Evolutionary conservation across 2,113 vertebrate genomes (phyloP), one percentile per base, ranked within the genome.

Genomic region (Australoheros scitulus): DNA sequence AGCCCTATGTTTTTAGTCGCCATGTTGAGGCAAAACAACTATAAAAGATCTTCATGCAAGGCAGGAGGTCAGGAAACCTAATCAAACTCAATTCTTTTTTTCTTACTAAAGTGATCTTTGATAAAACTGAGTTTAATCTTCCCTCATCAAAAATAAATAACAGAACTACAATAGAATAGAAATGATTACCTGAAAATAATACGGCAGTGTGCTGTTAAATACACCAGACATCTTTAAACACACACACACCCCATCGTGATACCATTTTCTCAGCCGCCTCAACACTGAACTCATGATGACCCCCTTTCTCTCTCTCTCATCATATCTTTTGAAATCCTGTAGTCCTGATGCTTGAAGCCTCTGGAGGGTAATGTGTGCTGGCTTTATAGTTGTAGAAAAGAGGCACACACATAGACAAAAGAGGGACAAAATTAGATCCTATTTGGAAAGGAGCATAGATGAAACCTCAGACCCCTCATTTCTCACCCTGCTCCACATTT

Each of bases 251-350:
- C 18, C n/a, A 63, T 17, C 4, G 17, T 7, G 13, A 17, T 14
- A 15, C 17, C 34, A 18, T 63, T 80, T 85, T 22, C 18, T 79
- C 41, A 13, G 75, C 15, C 26, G 14, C 32, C 41, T 43, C 59
- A 82, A 52, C 29, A 14, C 36, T 88, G 82, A 88, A 81, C 90
- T 89, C 38, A 41, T 38, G 10, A 8, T 56, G 61, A 89, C 76
- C 81, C 79, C 79, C 22, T 84, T 41, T 89, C 75, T 57, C 7
- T 38, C 13, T 32, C 50, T 83, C 65, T 88, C 63, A 82, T 87
- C 65, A 60, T n/a, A 41, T 80, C 74, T 80, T 87, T 79, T 86
- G 84, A 88, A 82, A 61, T 72, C 60, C 38, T 76, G 70, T 68
- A 58, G 59, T 70, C 24, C 47, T 52, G 55, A 1, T 55, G 50